Percentiles rank a stretch among this genome's conserved stretches.
Evolutionary conservation across 2,888 invertebrate species (phyloP).

Genomic region (Scelioninae gen. 2): DNA sequence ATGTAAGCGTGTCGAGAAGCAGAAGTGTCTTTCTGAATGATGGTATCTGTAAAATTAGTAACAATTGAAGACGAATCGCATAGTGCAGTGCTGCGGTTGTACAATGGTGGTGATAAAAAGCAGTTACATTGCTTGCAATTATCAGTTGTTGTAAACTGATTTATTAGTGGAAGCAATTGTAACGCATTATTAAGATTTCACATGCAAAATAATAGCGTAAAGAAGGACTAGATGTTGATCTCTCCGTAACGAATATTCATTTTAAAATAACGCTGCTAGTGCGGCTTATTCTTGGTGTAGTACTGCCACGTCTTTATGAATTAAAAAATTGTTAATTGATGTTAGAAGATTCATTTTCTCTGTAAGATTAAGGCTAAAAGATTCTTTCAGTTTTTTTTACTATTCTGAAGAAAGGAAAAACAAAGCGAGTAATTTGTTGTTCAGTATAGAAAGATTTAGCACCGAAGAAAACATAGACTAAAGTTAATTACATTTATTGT

Average conservation of each 20-base stretch:
- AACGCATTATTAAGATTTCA: conserved; percentile 1
- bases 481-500: conserved; percentile 26
- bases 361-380: background rate
- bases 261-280: conserved; percentile 37
- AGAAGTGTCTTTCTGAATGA: conserved; percentile 11
- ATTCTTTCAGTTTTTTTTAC: conserved; percentile 25
- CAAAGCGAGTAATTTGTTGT: too few relatives aligned
- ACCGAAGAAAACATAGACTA: conserved; percentile 6
- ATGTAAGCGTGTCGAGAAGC: conserved; percentile 2
- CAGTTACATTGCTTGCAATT: conserved; percentile 13
- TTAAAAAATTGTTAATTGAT: conserved; percentile 19
- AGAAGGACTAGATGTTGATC: conserved; percentile 37
- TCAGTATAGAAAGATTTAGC: too few relatives aligned
- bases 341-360: conserved; percentile 13
- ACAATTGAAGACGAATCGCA: conserved; percentile 22
- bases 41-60: conserved; percentile 11
- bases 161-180: conserved; percentile 10
- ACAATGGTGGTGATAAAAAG: background rate
- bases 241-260: conserved; percentile 31
- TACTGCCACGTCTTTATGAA: conserved; percentile 48
- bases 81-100: conserved; percentile 34
- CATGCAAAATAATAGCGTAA: conserved; percentile 8
- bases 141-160: conserved; percentile 44
- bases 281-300: conserved; percentile 53
- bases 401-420: too few relatives aligned